Percentiles rank a stretch among this genome's conserved stretches.
Evolutionary conservation across 2,797 vertebrate genomes (phyloP).

Genomic region (Pitangus sulphuratus): DNA sequence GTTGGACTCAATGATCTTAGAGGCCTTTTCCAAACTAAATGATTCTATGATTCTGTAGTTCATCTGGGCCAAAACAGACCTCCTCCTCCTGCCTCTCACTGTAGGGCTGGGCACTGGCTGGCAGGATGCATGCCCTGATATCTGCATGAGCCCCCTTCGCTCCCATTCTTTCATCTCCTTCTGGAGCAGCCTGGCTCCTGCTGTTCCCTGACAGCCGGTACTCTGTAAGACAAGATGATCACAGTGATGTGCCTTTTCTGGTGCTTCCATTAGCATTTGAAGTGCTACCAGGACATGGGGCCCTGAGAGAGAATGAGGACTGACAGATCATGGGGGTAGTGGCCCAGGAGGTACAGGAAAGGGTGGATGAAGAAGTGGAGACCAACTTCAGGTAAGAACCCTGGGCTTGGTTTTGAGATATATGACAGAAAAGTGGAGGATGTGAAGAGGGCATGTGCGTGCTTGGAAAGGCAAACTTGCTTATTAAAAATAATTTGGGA

Average conservation of each 20-base stretch:
- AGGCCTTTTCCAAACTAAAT: not conserved
- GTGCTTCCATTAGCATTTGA: not conserved
- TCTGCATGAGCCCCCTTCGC: not conserved
- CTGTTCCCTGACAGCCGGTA: not conserved
- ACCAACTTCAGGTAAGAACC: not conserved
- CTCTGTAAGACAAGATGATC: rapidly evolving
- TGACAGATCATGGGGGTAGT: not conserved
- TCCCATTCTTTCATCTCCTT: not conserved
- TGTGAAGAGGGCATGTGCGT: not conserved
- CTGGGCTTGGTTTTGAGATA: not conserved
- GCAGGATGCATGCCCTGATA: not conserved
- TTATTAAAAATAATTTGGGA: not conserved
- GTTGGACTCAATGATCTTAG: not conserved
- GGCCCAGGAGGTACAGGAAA: not conserved
- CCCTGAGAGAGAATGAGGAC: not conserved
- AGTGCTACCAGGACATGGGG: not conserved
- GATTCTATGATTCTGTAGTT: not conserved
- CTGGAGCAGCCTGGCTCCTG: not conserved
- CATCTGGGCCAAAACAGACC: too few relatives aligned
- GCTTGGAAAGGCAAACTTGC: not conserved
- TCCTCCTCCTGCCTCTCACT: not conserved
- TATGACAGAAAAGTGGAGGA: not conserved
- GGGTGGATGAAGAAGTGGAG: not conserved
- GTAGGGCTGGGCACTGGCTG: not conserved
- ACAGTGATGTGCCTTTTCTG: not conserved